Percentiles rank a stretch among this genome's conserved stretches.
Evolutionary conservation across 30 jellyfish, hydroid and myxozoan species (phyloP).

Genomic region (Mastigias papua): DNA sequence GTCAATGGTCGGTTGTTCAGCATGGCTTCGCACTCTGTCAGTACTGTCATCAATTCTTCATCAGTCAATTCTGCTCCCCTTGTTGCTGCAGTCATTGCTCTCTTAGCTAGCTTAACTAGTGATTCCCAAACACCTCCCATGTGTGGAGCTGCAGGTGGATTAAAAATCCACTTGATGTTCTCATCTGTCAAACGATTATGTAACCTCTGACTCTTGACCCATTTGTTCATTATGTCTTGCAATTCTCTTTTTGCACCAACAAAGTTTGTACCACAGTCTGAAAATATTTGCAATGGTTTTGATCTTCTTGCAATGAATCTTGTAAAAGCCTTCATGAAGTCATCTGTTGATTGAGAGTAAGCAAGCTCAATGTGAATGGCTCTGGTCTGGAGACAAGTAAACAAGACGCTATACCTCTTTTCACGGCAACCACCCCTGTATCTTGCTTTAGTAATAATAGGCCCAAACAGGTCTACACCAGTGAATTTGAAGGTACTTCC

Average conservation of each 20-base stretch:
- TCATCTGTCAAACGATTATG: conserved; percentile 22
- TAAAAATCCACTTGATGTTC: conserved; percentile 46
- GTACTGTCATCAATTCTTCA: conserved; percentile 42
- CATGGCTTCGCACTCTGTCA: conserved; percentile 32
- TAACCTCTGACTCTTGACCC: conserved; percentile 19
- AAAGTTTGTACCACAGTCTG: conserved; percentile 39
- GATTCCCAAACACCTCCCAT: conserved; percentile 59
- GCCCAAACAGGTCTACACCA: conserved; percentile 63
- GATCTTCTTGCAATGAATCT: conserved; percentile 39
- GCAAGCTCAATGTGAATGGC: conserved; percentile 53
- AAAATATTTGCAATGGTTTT: conserved; percentile 26
- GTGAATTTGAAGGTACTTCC: conserved; percentile 43
- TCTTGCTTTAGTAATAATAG: conserved; percentile 17
- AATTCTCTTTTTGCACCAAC: conserved; percentile 7
- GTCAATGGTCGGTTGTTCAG: conserved; percentile 44
- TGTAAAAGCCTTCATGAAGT: conserved; percentile 30
- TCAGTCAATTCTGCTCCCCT: conserved; percentile 32
- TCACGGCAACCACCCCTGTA: conserved; percentile 43
- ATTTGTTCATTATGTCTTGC: conserved; percentile 9
- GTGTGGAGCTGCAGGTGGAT: conserved; percentile 66
- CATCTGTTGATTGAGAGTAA: conserved; percentile 40
- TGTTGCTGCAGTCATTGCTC: conserved; percentile 26
- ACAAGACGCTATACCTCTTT: conserved; percentile 40
- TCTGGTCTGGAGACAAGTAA: conserved; percentile 54
- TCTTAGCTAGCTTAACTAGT: conserved; percentile 36